Percentiles rank a stretch among this genome's conserved stretches.
phyloP scores from a whole-genome alignment of 2,888 invertebrate genomes.

The Apoderus coryli region DNA sequence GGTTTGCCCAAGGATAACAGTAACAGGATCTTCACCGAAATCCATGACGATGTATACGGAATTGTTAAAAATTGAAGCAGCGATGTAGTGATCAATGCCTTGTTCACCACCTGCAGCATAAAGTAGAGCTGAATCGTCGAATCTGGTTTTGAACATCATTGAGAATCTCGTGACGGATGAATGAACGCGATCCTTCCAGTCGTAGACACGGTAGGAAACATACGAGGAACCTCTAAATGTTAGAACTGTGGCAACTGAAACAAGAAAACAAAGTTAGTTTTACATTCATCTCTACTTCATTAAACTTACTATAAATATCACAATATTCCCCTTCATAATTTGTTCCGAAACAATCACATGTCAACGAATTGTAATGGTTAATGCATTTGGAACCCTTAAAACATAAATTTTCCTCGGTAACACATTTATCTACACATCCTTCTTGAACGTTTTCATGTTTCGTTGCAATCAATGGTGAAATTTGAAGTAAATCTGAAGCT shows the following conservation, averaged over 20 bases:
- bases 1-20: slow-evolving; percentile 46
- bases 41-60: slow-evolving; percentile 77
- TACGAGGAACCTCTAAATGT: slow-evolving; percentile 84
- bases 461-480: slow-evolving; percentile 70
- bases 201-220: slow-evolving; percentile 82
- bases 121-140: slow-evolving; percentile 82
- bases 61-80: slow-evolving; percentile 70
- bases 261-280: slow-evolving; percentile 3
- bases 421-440: slow-evolving; percentile 75
- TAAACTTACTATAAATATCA: slow-evolving; percentile 71
- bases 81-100: slow-evolving; percentile 78
- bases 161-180: slow-evolving; percentile 78
- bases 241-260: slow-evolving; percentile 66
- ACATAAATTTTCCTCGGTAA: slow-evolving; percentile 69
- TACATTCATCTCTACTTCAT: neutral
- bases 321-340: slow-evolving; percentile 84
- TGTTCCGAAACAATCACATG: slow-evolving; percentile 89
- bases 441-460: slow-evolving; percentile 82
- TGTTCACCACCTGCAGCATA: slow-evolving; percentile 87
- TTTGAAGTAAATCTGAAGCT: slow-evolving; percentile 66
- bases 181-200: slow-evolving; percentile 84
- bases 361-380: slow-evolving; percentile 78
- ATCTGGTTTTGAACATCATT: slow-evolving; percentile 78
- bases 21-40: slow-evolving; percentile 65
- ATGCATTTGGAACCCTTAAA: slow-evolving; percentile 79